Base-by-base conservation (phyloP, 2,113 vertebrate species). In the Chrysemys picta region DNA sequence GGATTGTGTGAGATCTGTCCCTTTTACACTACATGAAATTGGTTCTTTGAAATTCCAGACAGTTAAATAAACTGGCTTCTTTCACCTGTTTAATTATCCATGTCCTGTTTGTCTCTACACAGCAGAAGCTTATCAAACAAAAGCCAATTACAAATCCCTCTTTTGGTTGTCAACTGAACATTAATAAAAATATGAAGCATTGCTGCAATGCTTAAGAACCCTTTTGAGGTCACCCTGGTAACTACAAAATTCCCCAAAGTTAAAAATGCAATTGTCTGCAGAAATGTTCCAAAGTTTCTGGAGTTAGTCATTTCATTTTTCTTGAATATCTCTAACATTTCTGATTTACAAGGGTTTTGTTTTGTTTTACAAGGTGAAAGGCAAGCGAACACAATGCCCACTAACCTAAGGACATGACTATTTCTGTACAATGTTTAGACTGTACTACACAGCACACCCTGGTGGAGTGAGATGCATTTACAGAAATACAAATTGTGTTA, bases 111-210 rank as follows among this genome's bases (percentile, higher is more conserved):
- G 49, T 38, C 12, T 56, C 49, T 82, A 56, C 8, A 13, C 54
- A 88, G 80, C 11, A 94, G 85, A 94, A 88, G 57, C 1, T 7
- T 80, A 80, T 69, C 86, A 88, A 91, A 90, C 50, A 93, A 72
- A 96, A 96, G 65, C 57, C 6, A 84, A 10, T 49, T 80, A 27
- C 53, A 91, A 93, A 96, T 91, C 86, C 76, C 85, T 45, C 25
- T 82, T 94, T 62, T 89, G 54, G 29, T 59, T 82, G 35, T 85
- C 91, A 90, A 52, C 4, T 87, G 54, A 91, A 72, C 47, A 13
- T 57, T 95, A 93, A 85, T 35, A 87, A 88, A 95, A n/a, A 0
- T 6, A 84, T 9, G 86, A 86, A 88, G 10, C 6, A 50, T 31
- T 27, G 38, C 14, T 94, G 54, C 4, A 85, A 92, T 78, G 50